A percentile compares a stretch with the other conserved stretches of the same genome.
These are phyloP conservation scores for Pachydiplax longipennis DNA, from an alignment of 2,888 invertebrate genomes.

Conservation along the genomic window DNA sequence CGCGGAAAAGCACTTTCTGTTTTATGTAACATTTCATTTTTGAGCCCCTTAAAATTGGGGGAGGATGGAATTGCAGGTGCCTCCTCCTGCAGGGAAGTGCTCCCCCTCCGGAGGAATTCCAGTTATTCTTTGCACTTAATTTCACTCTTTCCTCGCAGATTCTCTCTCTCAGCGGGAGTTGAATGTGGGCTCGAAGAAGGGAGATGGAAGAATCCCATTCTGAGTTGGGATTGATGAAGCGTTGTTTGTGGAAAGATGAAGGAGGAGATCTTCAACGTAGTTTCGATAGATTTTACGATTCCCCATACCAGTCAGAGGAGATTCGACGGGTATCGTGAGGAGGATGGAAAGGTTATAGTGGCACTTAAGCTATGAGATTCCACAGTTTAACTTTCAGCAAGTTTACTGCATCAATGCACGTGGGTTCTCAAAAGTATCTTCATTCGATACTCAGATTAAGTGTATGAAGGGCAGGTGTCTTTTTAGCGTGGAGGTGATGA, in stretches of 20 bases:
- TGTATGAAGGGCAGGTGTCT: neutral
- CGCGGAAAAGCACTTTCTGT: neutral
- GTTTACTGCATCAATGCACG: no score
- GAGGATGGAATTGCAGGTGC: neutral
- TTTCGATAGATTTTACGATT: neutral
- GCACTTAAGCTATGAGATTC: neutral
- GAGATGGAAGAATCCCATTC: neutral
- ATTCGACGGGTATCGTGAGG: no score
- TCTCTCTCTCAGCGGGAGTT: neutral
- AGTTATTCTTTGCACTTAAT: conserved; percentile 27
- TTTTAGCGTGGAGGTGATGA: neutral
- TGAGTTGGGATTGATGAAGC: conserved; percentile 10
- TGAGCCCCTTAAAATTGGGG: neutral
- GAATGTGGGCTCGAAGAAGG: neutral
- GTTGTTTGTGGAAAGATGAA: neutral
- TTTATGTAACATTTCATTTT: conserved; percentile 35
- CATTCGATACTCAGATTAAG: neutral
- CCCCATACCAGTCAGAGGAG: no score
- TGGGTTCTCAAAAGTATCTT: neutral
- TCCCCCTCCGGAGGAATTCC: neutral
- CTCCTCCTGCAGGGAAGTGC: neutral
- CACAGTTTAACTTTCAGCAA: no score
- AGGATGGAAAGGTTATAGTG: neutral
- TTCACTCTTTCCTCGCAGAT: neutral
- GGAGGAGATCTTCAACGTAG: neutral